Base-by-base conservation (phyloP, 2,888 invertebrate genomes). In the Tenthredo scrophulariae region DNA sequence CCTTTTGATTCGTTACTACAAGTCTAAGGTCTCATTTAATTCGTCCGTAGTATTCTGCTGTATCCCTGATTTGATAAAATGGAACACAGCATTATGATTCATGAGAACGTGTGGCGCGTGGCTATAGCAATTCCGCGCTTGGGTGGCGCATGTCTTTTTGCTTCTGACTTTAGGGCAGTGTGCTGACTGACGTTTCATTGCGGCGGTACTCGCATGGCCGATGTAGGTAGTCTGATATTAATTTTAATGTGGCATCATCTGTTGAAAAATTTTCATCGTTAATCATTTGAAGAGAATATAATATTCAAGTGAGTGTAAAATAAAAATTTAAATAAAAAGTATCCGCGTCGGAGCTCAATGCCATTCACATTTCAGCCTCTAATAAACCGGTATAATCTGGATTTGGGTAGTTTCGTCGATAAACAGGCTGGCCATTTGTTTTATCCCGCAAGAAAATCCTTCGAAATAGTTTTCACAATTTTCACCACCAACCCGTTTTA, bases 351-450 rank as follows among this genome's bases (percentile, higher is more conserved):
- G 43, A 67, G 46, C 43, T 26, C 83, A 46, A 70, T 83, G 83
- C 83, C 83, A 83, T 83, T 83, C 83, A 83, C 67, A 50, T 83
- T 80, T 83, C 83, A 70, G 83, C 62, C 67, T 67, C 33, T 22
- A 43, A 91, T 91, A 91, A 92, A 92, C 92, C 91, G 91, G 92
- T 91, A 87, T 87, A 90, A 92, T 92, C 92, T 92, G 92, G 92
- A 92, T 92, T 85, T 87, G 79, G 84, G 89, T 84, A 83, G 83
- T 83, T 83, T 65, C 83, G 67, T 83, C 83, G 83, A 83, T 83
- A 83, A 83, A 83, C 83, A 83, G 83, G 83, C 83, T 83, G 83
- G 83, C 83, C 83, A 83, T 83, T 83, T 83, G 83, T 83, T 83
- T 83, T 67, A 83, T 62, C n/a, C 67, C 33, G 46, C 37, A 40